Evolutionary conservation across 64 coral and sea anemone genomes (phyloP).

Genomic region (Platygyra sinensis): DNA sequence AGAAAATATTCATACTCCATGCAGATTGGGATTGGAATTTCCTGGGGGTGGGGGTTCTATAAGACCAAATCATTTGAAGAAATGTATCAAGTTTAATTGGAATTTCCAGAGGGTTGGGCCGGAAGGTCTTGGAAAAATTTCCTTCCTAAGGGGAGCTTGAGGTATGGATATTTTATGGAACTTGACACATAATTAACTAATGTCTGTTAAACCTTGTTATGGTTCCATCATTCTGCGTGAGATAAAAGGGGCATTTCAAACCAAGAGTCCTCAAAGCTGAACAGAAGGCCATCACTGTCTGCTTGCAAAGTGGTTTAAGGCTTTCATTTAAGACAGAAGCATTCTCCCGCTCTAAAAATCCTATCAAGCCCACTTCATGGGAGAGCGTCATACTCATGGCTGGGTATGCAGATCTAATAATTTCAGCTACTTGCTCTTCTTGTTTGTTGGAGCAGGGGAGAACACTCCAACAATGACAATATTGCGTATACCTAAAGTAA

Average conservation of each 20-base stretch:
- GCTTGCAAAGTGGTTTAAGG: constrained; percentile 79
- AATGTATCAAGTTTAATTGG: too few relatives aligned
- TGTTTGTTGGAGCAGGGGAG: constrained; percentile 72
- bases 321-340: constrained; percentile 95
- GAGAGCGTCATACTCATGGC: constrained; percentile 85
- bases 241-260: constrained; percentile 79
- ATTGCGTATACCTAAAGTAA: constrained; percentile 68
- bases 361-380: constrained; percentile 78
- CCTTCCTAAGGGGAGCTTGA: too few relatives aligned
- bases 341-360: constrained; percentile 92
- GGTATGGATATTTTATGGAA: too few relatives aligned
- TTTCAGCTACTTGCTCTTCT: constrained; percentile 66
- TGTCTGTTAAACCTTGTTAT: constrained; percentile 53
- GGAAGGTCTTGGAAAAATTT: too few relatives aligned
- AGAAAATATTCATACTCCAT: too few relatives aligned
- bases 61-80: too few relatives aligned
- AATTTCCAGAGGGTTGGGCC: too few relatives aligned
- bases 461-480: constrained; percentile 85
- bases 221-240: constrained; percentile 99
- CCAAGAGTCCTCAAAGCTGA: constrained; percentile 60
- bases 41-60: too few relatives aligned
- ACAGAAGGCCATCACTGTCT: constrained; percentile 65
- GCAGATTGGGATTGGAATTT: too few relatives aligned
- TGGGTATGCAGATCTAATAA: constrained; percentile 58
- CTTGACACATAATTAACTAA: too few relatives aligned